Conservation (phyloP, 1,140 invertebrate genomes). For the Wasmannia auropunctata region DNA sequence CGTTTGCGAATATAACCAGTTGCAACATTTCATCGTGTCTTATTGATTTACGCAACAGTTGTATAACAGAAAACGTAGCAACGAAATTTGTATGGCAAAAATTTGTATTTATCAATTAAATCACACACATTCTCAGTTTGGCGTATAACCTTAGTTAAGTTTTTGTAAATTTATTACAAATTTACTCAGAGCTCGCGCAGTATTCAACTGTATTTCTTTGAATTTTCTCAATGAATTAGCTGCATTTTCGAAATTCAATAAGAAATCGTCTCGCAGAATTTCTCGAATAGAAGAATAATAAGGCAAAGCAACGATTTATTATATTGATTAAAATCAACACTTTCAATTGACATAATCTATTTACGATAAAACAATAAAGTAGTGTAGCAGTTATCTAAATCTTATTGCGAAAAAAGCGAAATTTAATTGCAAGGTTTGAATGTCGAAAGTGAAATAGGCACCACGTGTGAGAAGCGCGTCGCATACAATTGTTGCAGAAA, state of each 20-base stretch:
- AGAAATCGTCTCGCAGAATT: background rate
- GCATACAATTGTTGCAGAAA: background rate
- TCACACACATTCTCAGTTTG: background rate
- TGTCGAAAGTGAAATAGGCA: background rate
- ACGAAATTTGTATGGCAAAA: background rate
- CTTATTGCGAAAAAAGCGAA: background rate
- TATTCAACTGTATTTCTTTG: background rate
- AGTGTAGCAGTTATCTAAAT: background rate
- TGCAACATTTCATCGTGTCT: background rate
- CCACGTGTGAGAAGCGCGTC: too few relatives aligned
- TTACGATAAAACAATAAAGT: background rate
- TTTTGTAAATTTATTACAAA: background rate
- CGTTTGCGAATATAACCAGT: background rate
- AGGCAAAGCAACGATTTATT: slow-evolving; percentile 12
- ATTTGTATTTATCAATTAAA: background rate
- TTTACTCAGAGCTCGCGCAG: background rate
- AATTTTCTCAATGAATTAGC: background rate
- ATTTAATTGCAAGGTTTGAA: background rate
- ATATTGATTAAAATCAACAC: background rate
- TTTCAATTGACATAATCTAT: background rate
- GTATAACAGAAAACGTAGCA: background rate
- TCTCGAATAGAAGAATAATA: background rate
- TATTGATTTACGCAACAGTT: background rate
- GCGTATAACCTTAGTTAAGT: background rate
- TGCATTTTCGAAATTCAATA: background rate